phyloP scores from a whole-genome alignment of 2,113 vertebrate species.

The Dasypus novemcinctus region DNA sequence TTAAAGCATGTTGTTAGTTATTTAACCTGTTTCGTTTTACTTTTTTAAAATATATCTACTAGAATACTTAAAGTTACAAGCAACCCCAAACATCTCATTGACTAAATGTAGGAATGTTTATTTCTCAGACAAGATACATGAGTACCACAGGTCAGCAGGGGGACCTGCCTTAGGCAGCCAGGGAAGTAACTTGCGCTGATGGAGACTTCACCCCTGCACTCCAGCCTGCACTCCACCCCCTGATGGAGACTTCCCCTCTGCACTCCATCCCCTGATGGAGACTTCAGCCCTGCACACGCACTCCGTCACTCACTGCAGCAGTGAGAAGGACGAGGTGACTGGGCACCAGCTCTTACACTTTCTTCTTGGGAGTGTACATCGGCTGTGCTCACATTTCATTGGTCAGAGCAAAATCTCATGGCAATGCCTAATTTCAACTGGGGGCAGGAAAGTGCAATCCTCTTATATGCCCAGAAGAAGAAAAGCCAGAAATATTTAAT shows the following conservation, averaged over 20 bases:
- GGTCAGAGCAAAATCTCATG: background rate
- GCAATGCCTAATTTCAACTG: background rate
- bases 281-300: accelerated
- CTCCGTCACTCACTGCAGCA: too few species aligned
- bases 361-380: background rate
- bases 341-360: accelerated
- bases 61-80: background rate
- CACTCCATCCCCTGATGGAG: too few species aligned
- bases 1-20: background rate
- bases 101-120: background rate
- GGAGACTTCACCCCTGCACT: background rate
- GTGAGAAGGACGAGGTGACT: background rate
- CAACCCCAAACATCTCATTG: background rate
- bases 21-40: background rate
- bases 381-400: background rate
- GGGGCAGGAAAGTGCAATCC: background rate
- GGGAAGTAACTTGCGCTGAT: background rate
- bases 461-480: background rate
- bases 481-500: background rate
- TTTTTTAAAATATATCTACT: background rate
- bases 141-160: accelerated
- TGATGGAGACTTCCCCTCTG: background rate
- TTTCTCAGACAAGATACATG: background rate
- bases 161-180: background rate
- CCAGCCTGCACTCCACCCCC: too few species aligned